Percentiles rank a stretch among this genome's conserved stretches.
Conservation (phyloP, 2,888 invertebrate genomes). For the Rhagonycha fulva region DNA sequence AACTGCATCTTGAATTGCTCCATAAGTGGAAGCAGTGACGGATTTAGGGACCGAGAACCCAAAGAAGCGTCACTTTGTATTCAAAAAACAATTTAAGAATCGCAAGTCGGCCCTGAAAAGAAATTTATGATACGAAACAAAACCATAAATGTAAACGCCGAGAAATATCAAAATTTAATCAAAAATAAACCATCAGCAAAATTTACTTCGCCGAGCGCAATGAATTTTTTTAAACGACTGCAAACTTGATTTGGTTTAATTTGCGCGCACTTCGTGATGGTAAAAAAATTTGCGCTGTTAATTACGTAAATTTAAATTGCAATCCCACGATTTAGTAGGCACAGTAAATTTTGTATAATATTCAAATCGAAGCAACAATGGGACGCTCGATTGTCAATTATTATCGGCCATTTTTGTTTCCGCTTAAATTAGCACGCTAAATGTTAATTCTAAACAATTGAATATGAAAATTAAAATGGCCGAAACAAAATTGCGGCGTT, state of each 20-base stretch:
- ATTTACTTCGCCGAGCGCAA: background rate
- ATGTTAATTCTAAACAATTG: background rate
- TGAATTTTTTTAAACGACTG: background rate
- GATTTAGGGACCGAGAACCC: background rate
- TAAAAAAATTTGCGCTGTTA: conserved; percentile 5
- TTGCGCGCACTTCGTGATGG: background rate
- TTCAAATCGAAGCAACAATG: background rate
- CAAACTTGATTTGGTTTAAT: background rate
- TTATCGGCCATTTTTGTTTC: background rate
- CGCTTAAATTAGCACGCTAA: background rate
- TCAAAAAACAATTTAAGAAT: too few species aligned
- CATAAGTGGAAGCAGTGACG: background rate
- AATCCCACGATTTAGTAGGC: too few species aligned
- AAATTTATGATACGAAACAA: background rate
- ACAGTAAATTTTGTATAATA: background rate
- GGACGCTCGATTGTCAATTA: background rate
- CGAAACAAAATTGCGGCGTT: too few species aligned
- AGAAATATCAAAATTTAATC: background rate
- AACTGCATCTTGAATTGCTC: background rate
- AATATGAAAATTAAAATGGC: background rate
- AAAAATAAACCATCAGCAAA: background rate
- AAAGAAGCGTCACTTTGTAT: background rate
- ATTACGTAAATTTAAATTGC: conserved; percentile 28
- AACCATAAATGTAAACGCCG: background rate
- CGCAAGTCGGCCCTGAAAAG: background rate